Evolutionary conservation across 2,113 vertebrate genomes (phyloP), one percentile per base, ranked within the genome.

Genomic region (Bufo gargarizans): DNA sequence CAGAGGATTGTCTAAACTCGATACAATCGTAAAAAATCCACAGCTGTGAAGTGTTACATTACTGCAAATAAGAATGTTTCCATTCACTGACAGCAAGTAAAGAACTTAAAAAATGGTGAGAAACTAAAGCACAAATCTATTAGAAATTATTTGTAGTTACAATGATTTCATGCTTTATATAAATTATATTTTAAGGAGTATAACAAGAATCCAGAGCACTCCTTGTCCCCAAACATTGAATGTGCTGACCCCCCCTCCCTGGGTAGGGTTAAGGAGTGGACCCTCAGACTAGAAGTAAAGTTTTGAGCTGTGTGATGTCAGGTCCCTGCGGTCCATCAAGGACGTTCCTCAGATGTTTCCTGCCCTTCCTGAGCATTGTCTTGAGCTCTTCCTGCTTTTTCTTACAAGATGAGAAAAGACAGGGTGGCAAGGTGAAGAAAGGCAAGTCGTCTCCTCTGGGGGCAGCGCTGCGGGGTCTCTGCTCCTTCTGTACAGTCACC

Each of bases 311-410:
- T 17, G 4, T 47, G 33, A 49, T 83, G 2, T 81, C 33, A 14
- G 80, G 43, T 83, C 81, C 45, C 83, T 20, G 53, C 53, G 67
- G 83, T 16, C 49, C 9, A 16, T 71, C 63, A 82, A 67, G 61
- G 81, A 82, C 61, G 61, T 65, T 82, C 81, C 49, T 63, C 84
- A 86, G 72, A 80, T 58, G 63, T 50, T 87, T 82, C 65, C 78
- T 86, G 59, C 63, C 14, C 63, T 86, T 79, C 85, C 85, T 67
- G 76, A 49, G 22, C 59, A 79, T 86, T 79, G 85, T 86, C 85
- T 77, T 82, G 22, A 22, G 43, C 12, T n/a, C 61, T 87, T 87
- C 86, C 86, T 82, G 78, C 56, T 67, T 76, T 43, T 47, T 47
- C 61, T 82, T 47, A 74, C 22, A 33, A 81, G 77, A 81, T 58